Percentiles rank a stretch among this genome's conserved stretches.
Conservation (phyloP, 64 coral and sea anemone species). For the Montipora sp. region DNA sequence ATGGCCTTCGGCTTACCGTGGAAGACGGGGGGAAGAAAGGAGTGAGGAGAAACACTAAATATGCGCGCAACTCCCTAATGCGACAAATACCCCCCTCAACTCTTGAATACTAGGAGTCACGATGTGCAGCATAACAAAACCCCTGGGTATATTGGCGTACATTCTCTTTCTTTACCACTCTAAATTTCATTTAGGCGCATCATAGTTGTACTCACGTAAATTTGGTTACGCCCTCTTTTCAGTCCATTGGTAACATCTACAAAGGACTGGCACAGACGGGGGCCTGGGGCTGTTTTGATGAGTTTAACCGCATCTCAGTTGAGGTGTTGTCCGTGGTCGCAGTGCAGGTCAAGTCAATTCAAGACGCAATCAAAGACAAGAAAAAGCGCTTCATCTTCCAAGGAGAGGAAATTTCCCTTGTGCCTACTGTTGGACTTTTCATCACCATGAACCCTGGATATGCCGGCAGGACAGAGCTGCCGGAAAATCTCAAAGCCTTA, state of each 20-base stretch:
- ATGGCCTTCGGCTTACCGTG: no score
- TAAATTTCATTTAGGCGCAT: not conserved
- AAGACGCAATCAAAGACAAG: conserved; percentile 98
- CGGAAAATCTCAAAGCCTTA: conserved; percentile 96
- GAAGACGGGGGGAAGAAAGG: no score
- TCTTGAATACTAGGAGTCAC: no score
- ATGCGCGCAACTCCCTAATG: no score
- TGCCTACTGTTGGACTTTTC: conserved; percentile 95
- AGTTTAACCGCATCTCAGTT: conserved; percentile 99
- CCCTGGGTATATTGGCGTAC: no score
- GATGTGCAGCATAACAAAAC: no score
- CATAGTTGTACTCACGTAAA: not conserved
- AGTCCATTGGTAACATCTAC: conserved; percentile 99
- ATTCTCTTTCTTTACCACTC: no score
- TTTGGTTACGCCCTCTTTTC: not conserved
- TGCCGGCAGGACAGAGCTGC: conserved; percentile 94
- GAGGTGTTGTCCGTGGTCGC: conserved; percentile 99
- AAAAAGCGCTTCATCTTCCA: conserved; percentile 99
- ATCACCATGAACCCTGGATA: conserved; percentile 99
- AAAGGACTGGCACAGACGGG: conserved; percentile 96
- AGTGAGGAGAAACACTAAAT: no score
- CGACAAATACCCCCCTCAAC: no score
- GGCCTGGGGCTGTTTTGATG: conserved; percentile 99
- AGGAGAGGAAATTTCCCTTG: conserved; percentile 93
- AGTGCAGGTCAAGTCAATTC: conserved; percentile 99